Evolutionary conservation across 2,888 invertebrate species (phyloP).

Genomic region (Catocala fraxini): DNA sequence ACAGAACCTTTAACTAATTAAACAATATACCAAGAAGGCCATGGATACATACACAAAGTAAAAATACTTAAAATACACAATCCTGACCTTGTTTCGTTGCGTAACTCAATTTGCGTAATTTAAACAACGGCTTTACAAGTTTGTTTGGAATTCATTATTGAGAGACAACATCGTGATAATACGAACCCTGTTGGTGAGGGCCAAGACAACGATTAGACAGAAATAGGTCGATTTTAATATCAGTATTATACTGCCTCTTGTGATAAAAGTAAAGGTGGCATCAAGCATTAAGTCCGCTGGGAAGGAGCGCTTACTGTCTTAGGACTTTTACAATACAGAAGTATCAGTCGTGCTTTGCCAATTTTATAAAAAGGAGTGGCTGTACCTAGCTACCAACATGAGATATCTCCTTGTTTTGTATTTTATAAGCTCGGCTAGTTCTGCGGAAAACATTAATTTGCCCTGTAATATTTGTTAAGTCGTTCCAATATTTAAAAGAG

Average conservation of each 20-base stretch:
- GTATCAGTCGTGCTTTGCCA: too few species aligned
- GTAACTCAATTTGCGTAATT: conserved; percentile 39
- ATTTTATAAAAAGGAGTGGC: not conserved
- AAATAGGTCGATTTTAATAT: not conserved
- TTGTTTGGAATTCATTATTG: conserved; percentile 42
- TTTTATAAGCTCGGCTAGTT: too few species aligned
- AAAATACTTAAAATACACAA: conserved; percentile 18
- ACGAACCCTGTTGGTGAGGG: not conserved
- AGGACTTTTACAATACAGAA: too few species aligned
- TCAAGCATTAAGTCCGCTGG: too few species aligned
- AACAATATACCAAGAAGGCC: conserved; percentile 15
- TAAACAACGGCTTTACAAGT: conserved; percentile 38
- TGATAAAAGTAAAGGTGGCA: too few species aligned
- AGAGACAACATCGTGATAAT: conserved; percentile 19
- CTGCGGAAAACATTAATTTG: too few species aligned
- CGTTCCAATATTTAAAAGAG: too few species aligned
- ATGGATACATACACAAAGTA: conserved; percentile 18
- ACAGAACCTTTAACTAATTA: not conserved
- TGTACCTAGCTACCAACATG: too few species aligned
- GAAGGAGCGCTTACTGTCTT: too few species aligned
- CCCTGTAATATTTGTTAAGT: too few species aligned
- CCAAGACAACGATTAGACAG: not conserved
- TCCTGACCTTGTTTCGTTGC: conserved; percentile 34
- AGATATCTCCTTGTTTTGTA: too few species aligned
- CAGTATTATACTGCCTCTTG: too few species aligned